These are phyloP conservation scores for Epizoanthus ramosus DNA, from an alignment of 92 coral and sea anemone genomes.

Conservation along the genomic window DNA sequence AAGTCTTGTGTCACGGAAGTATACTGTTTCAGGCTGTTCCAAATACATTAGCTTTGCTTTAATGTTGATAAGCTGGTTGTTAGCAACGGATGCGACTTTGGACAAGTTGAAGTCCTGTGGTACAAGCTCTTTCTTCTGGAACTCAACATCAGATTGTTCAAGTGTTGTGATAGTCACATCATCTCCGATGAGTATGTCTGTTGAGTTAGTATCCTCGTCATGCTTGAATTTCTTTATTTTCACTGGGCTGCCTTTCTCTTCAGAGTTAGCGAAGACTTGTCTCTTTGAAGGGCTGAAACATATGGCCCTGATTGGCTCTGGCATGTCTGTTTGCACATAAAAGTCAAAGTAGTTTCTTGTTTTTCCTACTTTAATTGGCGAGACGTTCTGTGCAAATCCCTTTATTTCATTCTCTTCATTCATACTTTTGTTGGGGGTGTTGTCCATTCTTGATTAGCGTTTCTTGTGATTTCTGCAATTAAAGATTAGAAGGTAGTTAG, in stretches of 20 bases:
- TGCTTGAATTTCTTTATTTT: conserved; percentile 11
- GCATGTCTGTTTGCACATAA: conserved; percentile 31
- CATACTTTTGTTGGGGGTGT: neutral
- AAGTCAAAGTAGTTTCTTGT: conserved; percentile 37
- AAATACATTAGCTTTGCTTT: conserved; percentile 20
- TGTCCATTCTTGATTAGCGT: neutral
- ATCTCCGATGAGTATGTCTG: conserved; percentile 33
- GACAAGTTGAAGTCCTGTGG: conserved; percentile 35
- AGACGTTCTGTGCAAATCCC: conserved; percentile 32
- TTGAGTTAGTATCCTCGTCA: conserved; percentile 20
- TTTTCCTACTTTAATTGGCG: conserved; percentile 16
- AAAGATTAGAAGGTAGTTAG: neutral
- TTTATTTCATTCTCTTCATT: conserved; percentile 1
- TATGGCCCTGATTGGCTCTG: conserved; percentile 13
- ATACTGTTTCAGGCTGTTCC: neutral
- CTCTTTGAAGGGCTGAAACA: conserved; percentile 38
- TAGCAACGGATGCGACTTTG: neutral
- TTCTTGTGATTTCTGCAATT: neutral
- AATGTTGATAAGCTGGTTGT: neutral
- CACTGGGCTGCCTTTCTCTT: conserved; percentile 20
- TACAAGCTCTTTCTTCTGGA: neutral
- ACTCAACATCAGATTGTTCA: neutral
- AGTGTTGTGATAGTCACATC: conserved; percentile 1
- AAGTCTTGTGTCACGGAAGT: neutral
- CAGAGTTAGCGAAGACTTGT: conserved; percentile 8